phyloP scores from a whole-genome alignment of 2,888 invertebrate species.

The Rhagophthalmus giganteus region DNA sequence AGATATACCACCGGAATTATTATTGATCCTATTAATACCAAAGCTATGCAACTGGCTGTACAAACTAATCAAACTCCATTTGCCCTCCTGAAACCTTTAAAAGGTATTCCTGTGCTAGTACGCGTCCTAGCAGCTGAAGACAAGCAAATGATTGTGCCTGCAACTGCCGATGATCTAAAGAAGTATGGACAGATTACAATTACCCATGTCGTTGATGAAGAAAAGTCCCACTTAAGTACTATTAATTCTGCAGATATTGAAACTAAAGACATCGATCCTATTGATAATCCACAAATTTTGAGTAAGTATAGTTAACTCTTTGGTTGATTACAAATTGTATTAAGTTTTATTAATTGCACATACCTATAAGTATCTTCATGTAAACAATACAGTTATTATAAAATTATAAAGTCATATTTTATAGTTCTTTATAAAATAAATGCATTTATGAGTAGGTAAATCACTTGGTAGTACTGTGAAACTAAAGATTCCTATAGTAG shows the following conservation, averaged over 20 bases:
- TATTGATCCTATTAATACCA: constrained; percentile 72
- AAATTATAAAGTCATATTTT: no score
- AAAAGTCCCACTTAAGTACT: no score
- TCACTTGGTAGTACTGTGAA: constrained; percentile 49
- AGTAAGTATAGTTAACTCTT: no score
- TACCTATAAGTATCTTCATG: no score
- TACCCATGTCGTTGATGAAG: constrained; percentile 29
- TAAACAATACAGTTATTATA: no score
- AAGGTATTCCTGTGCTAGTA: constrained; percentile 69
- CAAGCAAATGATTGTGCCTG: constrained; percentile 69
- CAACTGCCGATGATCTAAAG: constrained; percentile 71
- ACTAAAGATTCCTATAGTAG: constrained; percentile 54
- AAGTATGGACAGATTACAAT: constrained; percentile 65
- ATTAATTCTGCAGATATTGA: no score
- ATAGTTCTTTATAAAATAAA: no score
- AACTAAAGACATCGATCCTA: background rate
- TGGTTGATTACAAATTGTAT: no score
- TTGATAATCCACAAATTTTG: background rate
- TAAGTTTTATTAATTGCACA: no score
- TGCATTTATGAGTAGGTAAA: background rate
- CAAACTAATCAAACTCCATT: constrained; percentile 70
- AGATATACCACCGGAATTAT: constrained; percentile 61
- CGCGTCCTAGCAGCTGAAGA: constrained; percentile 63
- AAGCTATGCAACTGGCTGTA: constrained; percentile 69
- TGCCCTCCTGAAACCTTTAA: constrained; percentile 68